A percentile compares a stretch with the other conserved stretches of the same genome.
Conservation (phyloP, 2,113 vertebrate species). For the Andinoacara biseriatus region DNA sequence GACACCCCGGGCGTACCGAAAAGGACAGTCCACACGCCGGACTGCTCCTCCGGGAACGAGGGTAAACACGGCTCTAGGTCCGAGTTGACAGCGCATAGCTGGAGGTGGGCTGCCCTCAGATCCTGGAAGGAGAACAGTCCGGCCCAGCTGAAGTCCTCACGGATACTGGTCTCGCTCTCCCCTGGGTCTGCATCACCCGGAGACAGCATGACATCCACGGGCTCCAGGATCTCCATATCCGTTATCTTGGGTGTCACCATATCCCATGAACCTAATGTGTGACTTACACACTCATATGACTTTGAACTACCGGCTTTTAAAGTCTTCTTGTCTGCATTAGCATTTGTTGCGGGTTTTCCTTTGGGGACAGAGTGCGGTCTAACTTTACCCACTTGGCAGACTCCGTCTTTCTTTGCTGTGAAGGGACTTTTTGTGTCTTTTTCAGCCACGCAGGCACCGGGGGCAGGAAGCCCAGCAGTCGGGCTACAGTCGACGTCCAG, state of each 20-base stretch:
- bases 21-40: slow-evolving; percentile 91
- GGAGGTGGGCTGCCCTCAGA: slow-evolving; percentile 88
- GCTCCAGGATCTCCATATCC: slow-evolving; percentile 84
- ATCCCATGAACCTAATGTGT: slow-evolving; percentile 58
- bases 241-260: slow-evolving; percentile 57
- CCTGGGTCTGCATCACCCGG: slow-evolving; percentile 59
- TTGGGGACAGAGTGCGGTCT: slow-evolving; percentile 43
- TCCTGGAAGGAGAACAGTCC: slow-evolving; percentile 97
- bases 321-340: slow-evolving; percentile 17
- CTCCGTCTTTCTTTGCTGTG: slow-evolving; percentile 38
- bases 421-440: slow-evolving; percentile 35
- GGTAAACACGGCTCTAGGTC: slow-evolving; percentile 93
- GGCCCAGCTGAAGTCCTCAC: slow-evolving; percentile 95
- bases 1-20: slow-evolving; percentile 84
- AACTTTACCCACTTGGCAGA: slow-evolving; percentile 31
- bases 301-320: slow-evolving; percentile 9
- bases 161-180: slow-evolving; percentile 58
- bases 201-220: slow-evolving; percentile 56
- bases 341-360: slow-evolving; percentile 29
- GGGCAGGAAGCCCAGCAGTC: not conserved
- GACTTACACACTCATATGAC: slow-evolving; percentile 52
- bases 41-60: slow-evolving; percentile 90
- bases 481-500: slow-evolving; percentile 72
- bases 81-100: slow-evolving; percentile 93
- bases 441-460: slow-evolving; percentile 36